Base-by-base conservation (phyloP, 1,140 invertebrate genomes). In the Brevipalpus yothersi region DNA sequence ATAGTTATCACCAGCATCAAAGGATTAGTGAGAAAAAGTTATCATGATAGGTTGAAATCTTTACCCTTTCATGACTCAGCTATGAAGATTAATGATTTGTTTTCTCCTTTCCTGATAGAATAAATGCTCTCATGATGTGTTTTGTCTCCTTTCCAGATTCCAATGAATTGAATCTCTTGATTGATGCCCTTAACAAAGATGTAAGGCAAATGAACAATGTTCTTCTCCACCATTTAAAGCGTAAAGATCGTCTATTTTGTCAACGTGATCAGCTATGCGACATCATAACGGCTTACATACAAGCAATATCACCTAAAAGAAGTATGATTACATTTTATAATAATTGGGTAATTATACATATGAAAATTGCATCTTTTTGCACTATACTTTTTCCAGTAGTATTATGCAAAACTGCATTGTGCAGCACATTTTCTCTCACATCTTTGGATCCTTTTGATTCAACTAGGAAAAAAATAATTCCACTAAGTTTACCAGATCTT, bases 241-340 rank as follows among this genome's bases (percentile, higher is more conserved):
- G 21, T 17, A 41, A 42, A 43, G 56, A 57, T 42, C 56, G 56
- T 8, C 56, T 57, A 2, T 40, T 17, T 11, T 42, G 17, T 41
- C 56, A 57, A n/a, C 10, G 39, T 11, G 41, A 41, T 15, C 56
- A 57, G 19, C 21, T 21, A 19, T 57, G 15, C n/a, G 56, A 57
- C 21, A 57, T 57, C 13, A 57, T 57, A n/a, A 57, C 56, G 5
- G 56, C 56, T n/a, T 40, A 40, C 43, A 40, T 57, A 8, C 56
- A 57, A 21, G 56, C 56, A 23, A 57, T 57, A 11, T 57, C 56
- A 42, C 56, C 56, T 2, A 57, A 57, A 57, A 1, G 56, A 57
- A 23, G 56, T 57, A 57, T 21, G 53, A 49, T 19, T 49, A 49
- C 13, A 49, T n/a, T 19, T 49, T 49, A 49, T 49, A 49, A 49